phyloP scores from a whole-genome alignment of 2,797 vertebrate species.

The Molothrus ater region DNA sequence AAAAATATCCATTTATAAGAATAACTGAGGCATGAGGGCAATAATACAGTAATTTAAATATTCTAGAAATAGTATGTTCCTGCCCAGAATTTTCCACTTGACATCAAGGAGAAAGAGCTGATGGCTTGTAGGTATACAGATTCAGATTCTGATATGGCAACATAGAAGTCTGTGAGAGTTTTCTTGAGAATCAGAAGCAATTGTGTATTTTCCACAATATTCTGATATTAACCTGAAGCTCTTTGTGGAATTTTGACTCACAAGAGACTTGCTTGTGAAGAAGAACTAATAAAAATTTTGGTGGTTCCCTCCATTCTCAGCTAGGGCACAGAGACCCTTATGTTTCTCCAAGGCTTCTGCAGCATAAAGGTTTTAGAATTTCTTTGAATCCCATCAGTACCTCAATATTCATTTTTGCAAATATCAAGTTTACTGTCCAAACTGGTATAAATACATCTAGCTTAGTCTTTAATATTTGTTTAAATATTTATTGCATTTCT shows the following conservation, averaged over 20 bases:
- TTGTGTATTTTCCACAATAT: background rate
- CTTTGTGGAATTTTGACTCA: background rate
- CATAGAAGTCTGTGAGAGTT: background rate
- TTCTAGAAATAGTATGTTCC: background rate
- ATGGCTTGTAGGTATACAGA: background rate
- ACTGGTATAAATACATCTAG: background rate
- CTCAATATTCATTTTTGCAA: background rate
- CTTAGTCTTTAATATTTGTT: background rate
- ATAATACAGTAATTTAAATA: background rate
- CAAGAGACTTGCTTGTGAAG: background rate
- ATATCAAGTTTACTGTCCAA: background rate
- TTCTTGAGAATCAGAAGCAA: background rate
- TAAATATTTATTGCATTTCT: background rate
- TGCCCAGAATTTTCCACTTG: background rate
- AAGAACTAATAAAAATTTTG: background rate
- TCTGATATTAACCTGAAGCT: constrained; percentile 22
- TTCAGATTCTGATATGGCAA: background rate
- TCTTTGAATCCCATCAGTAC: background rate
- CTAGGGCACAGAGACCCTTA: background rate
- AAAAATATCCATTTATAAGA: constrained; percentile 35
- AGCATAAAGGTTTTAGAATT: background rate
- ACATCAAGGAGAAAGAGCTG: background rate
- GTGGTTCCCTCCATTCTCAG: background rate
- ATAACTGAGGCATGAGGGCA: background rate
- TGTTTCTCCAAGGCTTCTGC: background rate